Evolutionary conservation across 2,797 vertebrate genomes (phyloP).

Genomic region (Acropternis orthonyx): DNA sequence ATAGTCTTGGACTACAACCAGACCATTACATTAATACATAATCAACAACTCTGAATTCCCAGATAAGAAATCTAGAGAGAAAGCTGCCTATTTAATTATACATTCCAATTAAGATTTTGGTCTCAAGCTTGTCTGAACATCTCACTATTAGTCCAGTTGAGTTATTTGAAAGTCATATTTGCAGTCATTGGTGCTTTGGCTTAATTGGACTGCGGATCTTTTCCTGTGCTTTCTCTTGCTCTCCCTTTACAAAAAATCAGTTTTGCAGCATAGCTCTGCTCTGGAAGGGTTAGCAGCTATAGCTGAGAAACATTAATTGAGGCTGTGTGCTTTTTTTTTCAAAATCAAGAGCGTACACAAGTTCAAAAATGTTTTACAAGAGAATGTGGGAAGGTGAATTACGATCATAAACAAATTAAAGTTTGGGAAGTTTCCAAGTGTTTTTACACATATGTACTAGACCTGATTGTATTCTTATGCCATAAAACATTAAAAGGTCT

Average conservation of each 20-base stretch:
- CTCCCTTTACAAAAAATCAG: neutral
- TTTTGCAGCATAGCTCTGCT: neutral
- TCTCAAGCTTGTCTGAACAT: neutral
- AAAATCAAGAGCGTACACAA: neutral
- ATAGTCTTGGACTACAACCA: neutral
- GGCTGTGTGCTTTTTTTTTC: neutral
- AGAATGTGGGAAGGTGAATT: neutral
- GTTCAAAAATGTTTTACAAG: neutral
- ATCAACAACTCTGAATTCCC: neutral
- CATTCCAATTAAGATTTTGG: neutral
- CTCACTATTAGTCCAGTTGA: neutral
- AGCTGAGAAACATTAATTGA: neutral
- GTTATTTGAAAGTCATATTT: neutral
- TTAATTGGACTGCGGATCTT: neutral
- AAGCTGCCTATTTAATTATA: neutral
- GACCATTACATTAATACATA: neutral
- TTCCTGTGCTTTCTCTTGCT: neutral
- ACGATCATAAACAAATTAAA: neutral
- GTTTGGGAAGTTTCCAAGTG: neutral
- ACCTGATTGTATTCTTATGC: neutral
- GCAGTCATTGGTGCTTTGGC: fast-evolving
- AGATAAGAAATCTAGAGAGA: neutral
- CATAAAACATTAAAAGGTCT: neutral
- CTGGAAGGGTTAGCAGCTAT: neutral
- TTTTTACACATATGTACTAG: neutral